These are phyloP conservation scores for Mizuhopecten yessoensis DNA, from an alignment of 1,140 invertebrate species.

Conservation along the genomic window DNA sequence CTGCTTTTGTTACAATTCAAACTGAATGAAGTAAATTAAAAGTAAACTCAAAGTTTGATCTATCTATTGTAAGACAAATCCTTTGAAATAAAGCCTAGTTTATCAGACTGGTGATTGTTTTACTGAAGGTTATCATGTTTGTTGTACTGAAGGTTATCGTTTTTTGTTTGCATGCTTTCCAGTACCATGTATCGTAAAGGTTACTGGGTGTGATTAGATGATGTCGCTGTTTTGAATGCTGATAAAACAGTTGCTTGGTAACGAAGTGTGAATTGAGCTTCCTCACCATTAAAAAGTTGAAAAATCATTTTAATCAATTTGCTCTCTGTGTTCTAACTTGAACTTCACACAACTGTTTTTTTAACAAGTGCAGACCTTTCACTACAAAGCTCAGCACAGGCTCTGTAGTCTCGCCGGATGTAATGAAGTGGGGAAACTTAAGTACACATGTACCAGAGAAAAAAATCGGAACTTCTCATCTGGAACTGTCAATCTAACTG, in stretches of 20 bases:
- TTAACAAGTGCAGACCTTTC: background rate
- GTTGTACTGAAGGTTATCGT: too few species aligned
- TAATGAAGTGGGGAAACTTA: background rate
- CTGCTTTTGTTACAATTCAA: too few species aligned
- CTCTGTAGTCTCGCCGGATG: background rate
- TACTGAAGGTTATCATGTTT: background rate
- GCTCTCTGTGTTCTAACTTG: background rate
- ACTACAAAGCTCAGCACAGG: background rate
- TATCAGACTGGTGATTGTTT: too few species aligned
- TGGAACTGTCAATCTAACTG: too few species aligned
- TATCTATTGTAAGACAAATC: too few species aligned
- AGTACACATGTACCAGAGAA: background rate
- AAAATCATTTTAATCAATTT: background rate
- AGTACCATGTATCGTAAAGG: background rate
- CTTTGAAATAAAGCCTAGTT: background rate
- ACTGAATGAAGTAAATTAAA: too few species aligned
- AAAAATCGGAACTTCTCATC: background rate
- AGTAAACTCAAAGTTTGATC: too few species aligned
- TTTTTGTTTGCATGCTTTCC: background rate
- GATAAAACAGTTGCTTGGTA: slow-evolving; percentile 17
- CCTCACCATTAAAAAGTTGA: background rate
- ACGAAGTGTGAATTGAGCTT: background rate
- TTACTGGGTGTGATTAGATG: background rate
- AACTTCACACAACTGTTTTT: background rate
- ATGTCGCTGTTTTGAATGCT: background rate